A percentile compares a stretch with the other conserved stretches of the same genome.
Conservation (phyloP, 2,797 vertebrate genomes). For the Pelochelys cantorii region DNA sequence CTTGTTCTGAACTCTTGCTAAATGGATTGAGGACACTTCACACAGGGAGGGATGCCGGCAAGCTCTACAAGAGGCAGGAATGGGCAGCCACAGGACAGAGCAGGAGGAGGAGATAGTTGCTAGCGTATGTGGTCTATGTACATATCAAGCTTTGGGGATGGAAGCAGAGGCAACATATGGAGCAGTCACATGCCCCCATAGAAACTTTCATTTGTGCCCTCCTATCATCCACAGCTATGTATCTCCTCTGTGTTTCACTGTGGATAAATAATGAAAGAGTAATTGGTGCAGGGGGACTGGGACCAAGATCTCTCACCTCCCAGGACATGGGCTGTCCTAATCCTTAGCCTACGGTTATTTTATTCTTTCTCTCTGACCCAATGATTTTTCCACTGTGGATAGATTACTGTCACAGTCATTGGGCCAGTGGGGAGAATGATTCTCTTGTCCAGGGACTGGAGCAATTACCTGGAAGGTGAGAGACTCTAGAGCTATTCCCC, state of each 20-base stretch:
- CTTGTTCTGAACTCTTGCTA: background rate
- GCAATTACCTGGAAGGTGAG: background rate
- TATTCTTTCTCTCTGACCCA: background rate
- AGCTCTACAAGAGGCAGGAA: background rate
- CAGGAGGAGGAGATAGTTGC: background rate
- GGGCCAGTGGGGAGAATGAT: background rate
- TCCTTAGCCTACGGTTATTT: no score
- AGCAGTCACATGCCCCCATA: background rate
- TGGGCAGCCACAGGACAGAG: background rate
- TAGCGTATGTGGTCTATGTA: background rate
- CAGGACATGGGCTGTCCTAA: no score
- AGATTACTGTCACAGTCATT: background rate
- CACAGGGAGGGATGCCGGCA: no score
- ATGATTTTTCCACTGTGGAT: background rate
- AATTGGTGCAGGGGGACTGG: no score
- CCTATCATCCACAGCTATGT: background rate
- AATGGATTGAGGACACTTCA: background rate
- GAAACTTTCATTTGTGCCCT: background rate
- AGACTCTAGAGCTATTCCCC: background rate
- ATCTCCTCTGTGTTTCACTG: no score
- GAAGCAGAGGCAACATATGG: background rate
- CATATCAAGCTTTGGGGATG: background rate
- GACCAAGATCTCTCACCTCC: no score
- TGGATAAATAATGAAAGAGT: no score
- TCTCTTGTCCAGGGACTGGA: background rate